Evolutionary conservation across 2,113 vertebrate species (phyloP).

Genomic region (Malurus elegans): DNA sequence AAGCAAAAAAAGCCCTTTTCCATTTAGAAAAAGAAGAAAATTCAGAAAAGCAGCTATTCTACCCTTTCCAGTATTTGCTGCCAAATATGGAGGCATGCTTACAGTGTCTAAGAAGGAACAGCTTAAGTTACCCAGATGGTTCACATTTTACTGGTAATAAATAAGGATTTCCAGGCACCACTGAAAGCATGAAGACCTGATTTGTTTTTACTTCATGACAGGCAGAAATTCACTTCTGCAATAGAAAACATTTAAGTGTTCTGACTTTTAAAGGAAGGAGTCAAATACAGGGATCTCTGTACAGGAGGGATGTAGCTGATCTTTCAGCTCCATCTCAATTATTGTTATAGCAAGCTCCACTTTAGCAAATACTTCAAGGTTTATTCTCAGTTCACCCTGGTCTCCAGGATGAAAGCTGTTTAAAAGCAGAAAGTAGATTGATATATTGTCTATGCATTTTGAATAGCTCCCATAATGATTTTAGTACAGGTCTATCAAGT

Average conservation of each 20-base stretch:
- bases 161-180: background rate
- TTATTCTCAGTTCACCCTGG: background rate
- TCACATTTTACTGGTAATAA: background rate
- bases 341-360: background rate
- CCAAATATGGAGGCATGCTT: background rate
- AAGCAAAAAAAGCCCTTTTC: background rate
- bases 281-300: background rate
- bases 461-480: background rate
- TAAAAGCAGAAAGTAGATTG: background rate
- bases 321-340: background rate
- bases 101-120: background rate
- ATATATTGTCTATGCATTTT: background rate
- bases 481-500: background rate
- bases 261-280: background rate
- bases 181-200: background rate
- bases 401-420: background rate
- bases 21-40: background rate
- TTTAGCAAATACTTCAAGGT: background rate
- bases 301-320: background rate
- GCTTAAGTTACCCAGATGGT: background rate
- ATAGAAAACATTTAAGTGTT: background rate
- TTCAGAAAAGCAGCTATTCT: background rate
- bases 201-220: background rate
- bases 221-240: background rate
- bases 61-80: background rate